Evolutionary conservation across 2,888 invertebrate species (phyloP), one percentile per base, ranked within the genome.

Genomic region (Apamea sordens): DNA sequence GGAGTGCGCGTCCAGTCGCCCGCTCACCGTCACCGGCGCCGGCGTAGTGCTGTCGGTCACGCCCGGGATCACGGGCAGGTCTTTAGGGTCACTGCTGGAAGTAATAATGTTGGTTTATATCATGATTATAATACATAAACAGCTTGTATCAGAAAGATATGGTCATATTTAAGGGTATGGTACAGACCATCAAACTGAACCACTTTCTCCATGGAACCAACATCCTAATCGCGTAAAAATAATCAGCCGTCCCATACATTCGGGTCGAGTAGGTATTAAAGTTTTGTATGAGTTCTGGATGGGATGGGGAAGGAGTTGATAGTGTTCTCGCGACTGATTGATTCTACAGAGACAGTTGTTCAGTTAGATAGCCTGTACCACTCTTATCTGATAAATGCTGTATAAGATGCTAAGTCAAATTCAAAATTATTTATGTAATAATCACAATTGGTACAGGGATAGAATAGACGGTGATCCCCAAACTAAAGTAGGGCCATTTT

Each of bases 1-100:
- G 0, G 93, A 87, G 91, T 95, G 96, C 41, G 96, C 92, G 92
- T 96, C 96, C 69, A 96, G 91, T 0, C 93, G 90, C 5, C 88
- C 79, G 21, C 86, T 63, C 28, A 73, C 76, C 32, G 86, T 74
- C 63, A 87, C 80, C 41, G 91, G 61, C n/a, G 86, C 75, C 7
- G 73, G 24, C 18, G 59, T 21, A 10, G 21, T 24, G 64, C 73
- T 15, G 2, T 85, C 53, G 15, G 91, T 84, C 83, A 94, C 78
- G 0, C 94, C 95, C 0, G 93, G 94, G 77, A 96, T 82, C 71
- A 95, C 95, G 0, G 96, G 95, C 79, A 93, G 82, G 21, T 92
- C 92, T 24, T 89, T 91, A 15, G 78, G 83, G 3, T 93, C 93
- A 7, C 91, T 91, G 79, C 93, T 93, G 72, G 1, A 28, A 13